Evolutionary conservation across 2,888 invertebrate genomes (phyloP), one percentile per base, ranked within the genome.

Genomic region (Heliconius hortense): DNA sequence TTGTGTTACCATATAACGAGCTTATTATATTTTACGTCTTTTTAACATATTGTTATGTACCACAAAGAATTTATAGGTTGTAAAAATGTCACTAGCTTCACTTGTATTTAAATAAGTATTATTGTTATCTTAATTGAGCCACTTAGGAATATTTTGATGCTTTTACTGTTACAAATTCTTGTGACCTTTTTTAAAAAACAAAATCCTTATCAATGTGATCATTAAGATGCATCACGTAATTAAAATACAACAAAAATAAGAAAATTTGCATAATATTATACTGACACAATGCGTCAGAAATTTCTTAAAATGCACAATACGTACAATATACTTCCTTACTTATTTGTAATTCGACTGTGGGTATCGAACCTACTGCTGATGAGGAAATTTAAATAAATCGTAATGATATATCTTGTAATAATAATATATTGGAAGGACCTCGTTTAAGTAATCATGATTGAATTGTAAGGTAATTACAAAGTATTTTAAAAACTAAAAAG

Each of bases 101-200:
- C 69, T 66, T 66, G 24, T 69, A 48, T 75, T 73, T 60, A 67
- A 74, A 67, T 73, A 56, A 48, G 64, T 69, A 31, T 28, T 60
- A 70, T 74, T 69, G 39, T 71, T 48, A 60, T 39, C 7, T 48
- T 60, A 67, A 75, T 48, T 26, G 31, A 67, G 18, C 5, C 31
- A 60, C 64, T 39, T 80, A 15, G 56, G 8, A 68, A 69, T 31
- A 31, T 69, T 31, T 68, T 53, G 26, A 68, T 28, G n/a, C 21
- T 31, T 53, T 69, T 69, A 56, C 69, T 69, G 53, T 15, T 56
- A 56, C 31, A n/a, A 15, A 56, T 69, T 24, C 15, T 69, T 4
- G 35, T 56, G 56, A 69, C 69, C 28, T 35, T n/a, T 31, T n/a
- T n/a, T 56, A 68, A 69, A 31, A 43, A 24, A 39, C n/a, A n/a